A percentile compares a stretch with the other conserved stretches of the same genome.
Evolutionary conservation across 1,140 invertebrate species (phyloP).

Genomic region (Cecropterus lyciades): DNA sequence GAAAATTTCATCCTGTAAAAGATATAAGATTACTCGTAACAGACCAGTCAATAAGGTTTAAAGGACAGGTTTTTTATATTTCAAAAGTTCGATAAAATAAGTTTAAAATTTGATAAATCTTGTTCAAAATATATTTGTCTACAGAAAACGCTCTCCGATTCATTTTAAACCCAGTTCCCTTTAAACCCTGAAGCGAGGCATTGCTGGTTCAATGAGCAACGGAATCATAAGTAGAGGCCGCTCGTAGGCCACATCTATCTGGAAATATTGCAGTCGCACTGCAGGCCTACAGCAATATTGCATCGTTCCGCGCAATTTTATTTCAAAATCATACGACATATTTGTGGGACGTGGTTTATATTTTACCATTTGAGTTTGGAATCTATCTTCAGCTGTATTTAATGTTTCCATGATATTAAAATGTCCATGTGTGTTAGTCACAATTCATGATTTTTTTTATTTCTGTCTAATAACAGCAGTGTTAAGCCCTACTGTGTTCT

Average conservation of each 20-base stretch:
- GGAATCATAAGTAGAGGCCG: constrained; percentile 34
- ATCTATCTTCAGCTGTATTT: background rate
- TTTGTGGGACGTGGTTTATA: background rate
- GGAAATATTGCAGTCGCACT: constrained; percentile 19
- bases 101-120: no score
- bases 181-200: background rate
- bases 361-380: background rate
- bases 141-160: background rate
- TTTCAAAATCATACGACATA: constrained; percentile 17
- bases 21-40: no score
- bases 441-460: no score
- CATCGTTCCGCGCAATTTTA: constrained; percentile 25
- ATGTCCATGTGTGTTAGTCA: no score
- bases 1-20: no score
- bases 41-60: no score
- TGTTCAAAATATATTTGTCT: no score
- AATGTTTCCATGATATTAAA: no score
- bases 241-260: constrained; percentile 18
- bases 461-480: no score
- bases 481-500: no score
- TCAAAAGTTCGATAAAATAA: no score
- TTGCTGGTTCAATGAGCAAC: constrained; percentile 35
- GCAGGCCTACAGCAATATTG: constrained; percentile 29
- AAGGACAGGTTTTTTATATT: no score
- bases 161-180: background rate